Evolutionary conservation across 2,113 vertebrate species (phyloP).

Genomic region (Ursus arctos): DNA sequence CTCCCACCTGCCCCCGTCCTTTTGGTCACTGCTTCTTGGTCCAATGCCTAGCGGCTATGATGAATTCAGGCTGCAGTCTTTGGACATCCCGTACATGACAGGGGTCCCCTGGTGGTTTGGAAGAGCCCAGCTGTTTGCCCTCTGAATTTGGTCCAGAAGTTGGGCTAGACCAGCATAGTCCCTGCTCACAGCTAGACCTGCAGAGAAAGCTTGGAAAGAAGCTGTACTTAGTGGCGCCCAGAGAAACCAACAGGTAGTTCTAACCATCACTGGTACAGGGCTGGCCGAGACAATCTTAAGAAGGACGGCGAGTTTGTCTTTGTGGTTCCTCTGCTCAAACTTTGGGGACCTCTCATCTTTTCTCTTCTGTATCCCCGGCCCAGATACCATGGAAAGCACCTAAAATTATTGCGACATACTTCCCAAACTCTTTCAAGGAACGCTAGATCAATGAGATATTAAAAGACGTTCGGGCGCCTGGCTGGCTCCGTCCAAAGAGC

Average conservation of each 20-base stretch:
- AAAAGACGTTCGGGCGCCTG: background rate
- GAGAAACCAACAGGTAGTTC: background rate
- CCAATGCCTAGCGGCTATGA: background rate
- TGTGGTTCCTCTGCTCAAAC: background rate
- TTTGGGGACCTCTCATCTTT: background rate
- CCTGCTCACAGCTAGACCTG: background rate
- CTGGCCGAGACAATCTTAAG: background rate
- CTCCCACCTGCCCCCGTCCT: background rate
- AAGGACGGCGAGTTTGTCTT: conserved; percentile 18
- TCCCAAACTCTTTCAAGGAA: background rate
- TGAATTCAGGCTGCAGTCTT: background rate
- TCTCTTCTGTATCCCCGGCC: background rate
- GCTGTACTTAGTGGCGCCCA: background rate
- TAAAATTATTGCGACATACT: conserved; percentile 33
- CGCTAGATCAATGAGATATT: background rate
- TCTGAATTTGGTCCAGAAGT: conserved; percentile 34
- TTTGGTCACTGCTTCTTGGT: background rate
- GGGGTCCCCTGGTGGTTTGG: background rate
- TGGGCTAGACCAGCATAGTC: background rate
- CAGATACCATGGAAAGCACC: background rate
- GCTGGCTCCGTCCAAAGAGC: background rate
- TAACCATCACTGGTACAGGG: background rate
- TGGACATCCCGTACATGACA: background rate
- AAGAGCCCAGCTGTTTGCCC: background rate
- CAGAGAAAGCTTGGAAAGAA: background rate